Evolutionary conservation across 2,888 invertebrate species (phyloP), one percentile per base, ranked within the genome.

Genomic region (Agrilus cyanescens): DNA sequence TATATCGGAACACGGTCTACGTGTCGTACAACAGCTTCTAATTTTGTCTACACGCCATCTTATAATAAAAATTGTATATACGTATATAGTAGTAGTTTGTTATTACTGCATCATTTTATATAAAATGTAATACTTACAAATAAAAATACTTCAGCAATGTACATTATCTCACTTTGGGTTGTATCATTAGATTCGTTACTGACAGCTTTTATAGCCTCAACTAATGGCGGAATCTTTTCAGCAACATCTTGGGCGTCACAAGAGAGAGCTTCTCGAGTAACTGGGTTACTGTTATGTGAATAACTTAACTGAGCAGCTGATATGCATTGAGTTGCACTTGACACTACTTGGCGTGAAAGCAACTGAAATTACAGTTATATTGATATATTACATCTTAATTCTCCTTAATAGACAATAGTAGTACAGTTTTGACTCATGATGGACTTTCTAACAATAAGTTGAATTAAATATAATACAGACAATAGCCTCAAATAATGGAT

Each of bases 281-380:
- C 61, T 8, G 66, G 69, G 59, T 85, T 87, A 38, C 74, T 73
- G 62, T 83, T 88, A 64, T 87, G 77, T 16, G 77, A 76, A 2
- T 78, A 76, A 0, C 87, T 88, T 53, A 84, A 84, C 52, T 89
- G 86, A 0, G 91, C 84, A 0, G 94, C 86, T 1, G 88, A 82
- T 50, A 95, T 83, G 54, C 91, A 84, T 62, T 96, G 95, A 0
- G 90, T 91, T 0, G 91, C 90, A 42, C 87, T 84, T 0, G 89
- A 80, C 0, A 89, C 85, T 0, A 90, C 88, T 53, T 86, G 84
- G 50, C 85, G 83, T 0, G 91, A 89, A 50, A 86, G 85, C 57
- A 77, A 74, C 70, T 81, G 67, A 13, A 75, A 68, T 66, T 67
- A 32, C 41, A 38, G 30, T 10, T 32, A 32, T 10, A 12, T 20